A percentile compares a stretch with the other conserved stretches of the same genome.
These are phyloP conservation scores for Urocitellus parryii DNA, from an alignment of 2,113 vertebrate species.

Conservation along the genomic window DNA sequence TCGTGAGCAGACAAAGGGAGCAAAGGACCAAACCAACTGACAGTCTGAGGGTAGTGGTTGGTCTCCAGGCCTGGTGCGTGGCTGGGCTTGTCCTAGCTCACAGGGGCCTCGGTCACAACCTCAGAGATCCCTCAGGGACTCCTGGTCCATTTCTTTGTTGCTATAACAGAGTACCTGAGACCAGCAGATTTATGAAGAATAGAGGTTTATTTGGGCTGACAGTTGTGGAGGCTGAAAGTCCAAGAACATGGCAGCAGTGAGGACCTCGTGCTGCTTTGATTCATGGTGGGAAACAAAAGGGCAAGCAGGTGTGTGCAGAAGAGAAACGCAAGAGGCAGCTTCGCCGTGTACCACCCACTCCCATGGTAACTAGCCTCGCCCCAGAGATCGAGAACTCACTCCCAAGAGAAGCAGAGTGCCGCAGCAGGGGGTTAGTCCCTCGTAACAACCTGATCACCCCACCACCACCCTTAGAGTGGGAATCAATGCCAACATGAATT, in stretches of 20 bases:
- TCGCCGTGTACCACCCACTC: not conserved
- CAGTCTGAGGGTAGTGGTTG: not conserved
- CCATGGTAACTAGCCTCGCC: no score
- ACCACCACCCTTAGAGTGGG: not conserved
- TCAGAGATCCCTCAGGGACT: not conserved
- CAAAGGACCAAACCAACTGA: not conserved
- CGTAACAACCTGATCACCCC: not conserved
- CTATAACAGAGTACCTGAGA: not conserved
- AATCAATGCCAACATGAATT: not conserved
- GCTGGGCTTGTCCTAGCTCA: not conserved
- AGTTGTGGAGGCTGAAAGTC: not conserved
- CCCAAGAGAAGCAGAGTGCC: not conserved
- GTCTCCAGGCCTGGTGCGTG: not conserved
- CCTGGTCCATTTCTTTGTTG: not conserved
- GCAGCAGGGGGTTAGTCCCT: not conserved
- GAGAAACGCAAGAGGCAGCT: not conserved
- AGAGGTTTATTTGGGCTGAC: not conserved
- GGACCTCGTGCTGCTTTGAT: not conserved
- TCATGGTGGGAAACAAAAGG: not conserved
- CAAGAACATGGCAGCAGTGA: no score
- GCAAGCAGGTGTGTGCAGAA: not conserved
- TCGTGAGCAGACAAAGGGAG: fast-evolving
- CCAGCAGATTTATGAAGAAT: not conserved
- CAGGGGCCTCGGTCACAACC: not conserved
- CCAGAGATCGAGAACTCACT: not conserved